Base-by-base conservation (phyloP, 1,140 invertebrate species). In the Zaprionus kolodkinae region DNA sequence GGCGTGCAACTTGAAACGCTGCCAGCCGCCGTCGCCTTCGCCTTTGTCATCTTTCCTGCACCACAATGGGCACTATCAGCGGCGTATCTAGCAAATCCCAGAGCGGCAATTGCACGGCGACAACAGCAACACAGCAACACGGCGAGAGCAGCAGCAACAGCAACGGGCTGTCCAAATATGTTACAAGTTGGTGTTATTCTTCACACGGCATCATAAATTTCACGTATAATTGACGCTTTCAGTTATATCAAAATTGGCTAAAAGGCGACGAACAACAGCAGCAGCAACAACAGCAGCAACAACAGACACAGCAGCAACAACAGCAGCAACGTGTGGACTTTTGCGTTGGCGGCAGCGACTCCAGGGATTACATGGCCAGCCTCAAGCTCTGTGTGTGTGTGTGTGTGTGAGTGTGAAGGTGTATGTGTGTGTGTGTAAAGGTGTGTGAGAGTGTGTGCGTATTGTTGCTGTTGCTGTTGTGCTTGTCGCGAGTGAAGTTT, bases 191-290 rank as follows among this genome's bases (percentile, higher is more conserved):
- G 85, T 89, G 85, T 89, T 89, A 87, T 91, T 91, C 87, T 90
- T 90, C 87, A 91, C 87, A 91, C 86, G 83, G 83, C 83, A 91
- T 91, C 88, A 91, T 91, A 91, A 91, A 91, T 91, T 91, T 91
- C 88, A 88, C 88, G 83, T 91, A 91, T 91, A 91, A 91, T 91
- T 91, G 88, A 91, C 87, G 87, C 87, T 91, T 91, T 91, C 83
- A 88, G 88, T 83, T 88, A 86, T 88, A 90, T 91, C 81, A 91
- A 90, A 90, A 83, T 89, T 90, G 86, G 87, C 86, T 86, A 88
- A 89, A 88, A 81, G 76, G 76, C 75, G 71, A 78, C 76, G 72
- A 78, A 52, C 67, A 71, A 30, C 50, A 71, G 48, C 61, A 38
- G 9, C 56, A 70, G 5, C 45, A 50, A 63, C 55, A 57, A 5